phyloP scores from a whole-genome alignment of 2,797 vertebrate species.

The Pangasius djambal region DNA sequence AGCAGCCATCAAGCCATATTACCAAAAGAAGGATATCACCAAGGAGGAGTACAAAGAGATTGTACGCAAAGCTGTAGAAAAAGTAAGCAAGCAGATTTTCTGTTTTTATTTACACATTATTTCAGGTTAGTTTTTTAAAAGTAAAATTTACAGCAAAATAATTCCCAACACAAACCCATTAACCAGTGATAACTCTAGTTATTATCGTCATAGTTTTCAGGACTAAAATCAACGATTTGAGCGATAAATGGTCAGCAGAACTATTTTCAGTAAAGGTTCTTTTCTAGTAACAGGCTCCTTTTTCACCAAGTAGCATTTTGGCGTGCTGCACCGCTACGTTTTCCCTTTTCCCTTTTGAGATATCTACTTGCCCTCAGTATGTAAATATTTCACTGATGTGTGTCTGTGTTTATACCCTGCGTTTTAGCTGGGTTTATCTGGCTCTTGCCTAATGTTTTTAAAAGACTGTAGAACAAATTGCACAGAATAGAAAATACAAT shows the following conservation, averaged over 20 bases:
- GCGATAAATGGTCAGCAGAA: background rate
- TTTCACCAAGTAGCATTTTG: background rate
- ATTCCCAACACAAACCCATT: background rate
- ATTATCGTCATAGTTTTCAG: background rate
- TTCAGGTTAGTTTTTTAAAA: background rate
- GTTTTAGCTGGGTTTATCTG: too few relatives aligned
- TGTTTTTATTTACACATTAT: background rate
- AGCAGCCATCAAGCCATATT: conserved; percentile 93
- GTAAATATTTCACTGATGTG: background rate
- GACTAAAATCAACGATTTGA: background rate
- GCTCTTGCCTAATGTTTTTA: too few relatives aligned
- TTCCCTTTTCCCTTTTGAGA: background rate
- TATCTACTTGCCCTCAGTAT: background rate
- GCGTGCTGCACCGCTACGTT: background rate
- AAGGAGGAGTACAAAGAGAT: conserved; percentile 99
- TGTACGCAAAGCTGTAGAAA: conserved; percentile 96
- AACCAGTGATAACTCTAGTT: background rate
- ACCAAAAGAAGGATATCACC: conserved; percentile 98
- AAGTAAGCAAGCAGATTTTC: conserved; percentile 74
- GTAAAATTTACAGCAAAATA: too few relatives aligned
- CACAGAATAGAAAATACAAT: background rate
- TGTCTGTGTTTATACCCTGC: too few relatives aligned
- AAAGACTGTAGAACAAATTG: background rate
- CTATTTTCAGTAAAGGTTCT: background rate
- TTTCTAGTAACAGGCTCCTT: background rate